A percentile compares a stretch with the other conserved stretches of the same genome.
Evolutionary conservation across 1,140 invertebrate species (phyloP).

Genomic region (Adelges cooleyi): DNA sequence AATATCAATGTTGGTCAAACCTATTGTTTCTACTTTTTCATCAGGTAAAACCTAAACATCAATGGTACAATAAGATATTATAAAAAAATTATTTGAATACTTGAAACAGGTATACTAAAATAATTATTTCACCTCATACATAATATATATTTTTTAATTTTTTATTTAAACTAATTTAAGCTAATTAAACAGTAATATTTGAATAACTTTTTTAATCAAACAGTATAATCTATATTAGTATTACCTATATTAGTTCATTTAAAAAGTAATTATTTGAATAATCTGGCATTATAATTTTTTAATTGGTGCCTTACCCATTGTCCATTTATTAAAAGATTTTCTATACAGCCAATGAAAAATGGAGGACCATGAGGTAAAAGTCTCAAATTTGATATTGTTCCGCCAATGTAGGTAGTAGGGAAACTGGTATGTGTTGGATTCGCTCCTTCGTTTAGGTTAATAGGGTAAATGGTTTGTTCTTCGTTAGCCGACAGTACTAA

Average conservation of each 20-base stretch:
- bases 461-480: slow-evolving; percentile 78
- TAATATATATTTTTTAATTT: too few species aligned
- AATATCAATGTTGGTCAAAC: slow-evolving; percentile 44
- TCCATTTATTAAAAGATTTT: slow-evolving; percentile 77
- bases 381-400: slow-evolving; percentile 54
- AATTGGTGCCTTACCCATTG: slow-evolving; percentile 58
- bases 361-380: slow-evolving; percentile 56
- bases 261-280: too few species aligned
- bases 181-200: too few species aligned
- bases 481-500: slow-evolving; percentile 72
- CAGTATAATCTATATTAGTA: too few species aligned
- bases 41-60: slow-evolving; percentile 38
- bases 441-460: slow-evolving; percentile 61
- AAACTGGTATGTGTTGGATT: slow-evolving; percentile 65
- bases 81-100: not conserved
- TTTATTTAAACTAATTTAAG: too few species aligned
- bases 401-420: slow-evolving; percentile 65
- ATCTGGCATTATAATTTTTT: slow-evolving; percentile 1
- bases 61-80: not conserved
- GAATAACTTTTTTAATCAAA: too few species aligned
- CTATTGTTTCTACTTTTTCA: slow-evolving; percentile 32
- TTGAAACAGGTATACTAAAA: too few species aligned
- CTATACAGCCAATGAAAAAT: slow-evolving; percentile 79
- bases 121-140: too few species aligned
- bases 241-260: too few species aligned